Evolutionary conservation across 2,888 invertebrate species (phyloP).

Genomic region (Agrochola macilenta): DNA sequence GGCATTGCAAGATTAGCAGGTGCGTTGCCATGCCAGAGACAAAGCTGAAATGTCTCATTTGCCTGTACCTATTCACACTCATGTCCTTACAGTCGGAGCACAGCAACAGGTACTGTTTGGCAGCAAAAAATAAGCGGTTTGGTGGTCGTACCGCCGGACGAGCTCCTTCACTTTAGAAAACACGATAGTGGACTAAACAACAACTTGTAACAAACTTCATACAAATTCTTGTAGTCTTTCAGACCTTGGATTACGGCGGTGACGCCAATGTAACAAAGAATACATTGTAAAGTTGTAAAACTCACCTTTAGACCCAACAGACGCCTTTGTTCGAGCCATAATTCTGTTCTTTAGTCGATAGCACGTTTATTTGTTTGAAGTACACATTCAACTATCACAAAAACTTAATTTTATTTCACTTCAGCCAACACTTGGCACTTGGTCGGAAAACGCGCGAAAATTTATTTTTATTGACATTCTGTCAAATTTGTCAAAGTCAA

Average conservation of each 20-base stretch:
- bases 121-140: not conserved
- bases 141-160: too few relatives aligned
- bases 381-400: not conserved
- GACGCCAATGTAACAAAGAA: not conserved
- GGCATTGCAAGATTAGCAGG: too few relatives aligned
- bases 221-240: not conserved
- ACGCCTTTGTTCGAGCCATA: constrained; percentile 78
- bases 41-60: too few relatives aligned
- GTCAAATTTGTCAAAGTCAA: constrained; percentile 5
- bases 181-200: not conserved
- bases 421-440: not conserved
- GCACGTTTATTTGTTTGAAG: not conserved
- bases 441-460: constrained; percentile 40
- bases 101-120: too few relatives aligned
- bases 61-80: not conserved
- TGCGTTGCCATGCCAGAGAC: not conserved
- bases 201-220: not conserved
- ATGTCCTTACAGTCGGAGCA: too few relatives aligned
- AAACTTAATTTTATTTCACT: not conserved
- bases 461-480: not conserved
- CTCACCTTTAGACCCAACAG: constrained; percentile 83
- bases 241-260: not conserved
- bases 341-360: not conserved
- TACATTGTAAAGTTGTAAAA: not conserved
- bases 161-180: not conserved